Conservation (phyloP, 30 jellyfish, hydroid and myxozoan genomes). For the Mastigias papua region DNA sequence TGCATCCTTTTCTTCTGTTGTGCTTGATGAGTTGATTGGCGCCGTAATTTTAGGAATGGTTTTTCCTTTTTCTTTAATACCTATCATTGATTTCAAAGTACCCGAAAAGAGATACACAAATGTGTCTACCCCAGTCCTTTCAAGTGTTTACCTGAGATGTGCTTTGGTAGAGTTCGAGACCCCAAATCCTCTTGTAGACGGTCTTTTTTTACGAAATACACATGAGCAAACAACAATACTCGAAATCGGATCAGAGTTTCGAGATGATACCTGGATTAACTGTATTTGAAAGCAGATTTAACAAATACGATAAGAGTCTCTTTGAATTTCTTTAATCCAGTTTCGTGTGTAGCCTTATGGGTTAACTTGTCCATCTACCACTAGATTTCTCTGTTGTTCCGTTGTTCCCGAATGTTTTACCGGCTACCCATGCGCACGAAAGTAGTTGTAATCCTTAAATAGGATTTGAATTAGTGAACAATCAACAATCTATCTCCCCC, state of each 20-base stretch:
- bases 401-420: neutral
- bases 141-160: no score
- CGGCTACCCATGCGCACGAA: slow-evolving; percentile 6
- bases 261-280: slow-evolving; percentile 41
- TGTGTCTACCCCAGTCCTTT: no score
- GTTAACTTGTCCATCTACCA: slow-evolving; percentile 5
- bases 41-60: no score
- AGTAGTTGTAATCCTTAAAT: neutral
- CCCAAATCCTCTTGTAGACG: neutral
- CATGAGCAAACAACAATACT: slow-evolving; percentile 41
- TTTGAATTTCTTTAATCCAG: slow-evolving; percentile 40
- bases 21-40: no score
- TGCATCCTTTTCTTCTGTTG: no score
- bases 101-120: no score
- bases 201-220: slow-evolving; percentile 2
- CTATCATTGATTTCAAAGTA: no score
- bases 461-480: neutral
- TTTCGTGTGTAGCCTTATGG: slow-evolving; percentile 19
- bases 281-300: slow-evolving; percentile 37
- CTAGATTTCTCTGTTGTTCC: slow-evolving; percentile 13
- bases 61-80: no score
- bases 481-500: neutral
- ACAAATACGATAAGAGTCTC: slow-evolving; percentile 25
- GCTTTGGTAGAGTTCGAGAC: neutral
- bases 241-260: slow-evolving; percentile 2